These are phyloP conservation scores for Otocyon megalotis DNA, from an alignment of 2,113 vertebrate genomes.

Conservation along the genomic window DNA sequence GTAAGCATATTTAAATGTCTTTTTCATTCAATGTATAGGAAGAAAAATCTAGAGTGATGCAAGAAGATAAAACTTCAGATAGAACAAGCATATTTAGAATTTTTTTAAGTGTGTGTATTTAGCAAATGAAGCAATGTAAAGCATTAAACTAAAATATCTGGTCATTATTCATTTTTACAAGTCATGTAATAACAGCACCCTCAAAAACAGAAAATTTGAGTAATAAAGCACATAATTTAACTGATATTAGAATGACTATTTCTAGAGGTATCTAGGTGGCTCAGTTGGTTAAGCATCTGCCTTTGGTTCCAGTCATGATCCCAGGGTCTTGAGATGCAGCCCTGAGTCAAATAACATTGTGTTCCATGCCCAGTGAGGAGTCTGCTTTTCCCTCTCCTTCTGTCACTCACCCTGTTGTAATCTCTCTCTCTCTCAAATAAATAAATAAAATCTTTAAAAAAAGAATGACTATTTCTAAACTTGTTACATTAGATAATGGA, in stretches of 20 bases:
- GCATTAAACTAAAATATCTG: not conserved
- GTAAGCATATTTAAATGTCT: not conserved
- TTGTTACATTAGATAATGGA: slow-evolving; percentile 15
- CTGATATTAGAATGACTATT: slow-evolving; percentile 14
- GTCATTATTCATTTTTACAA: not conserved
- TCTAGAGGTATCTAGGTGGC: not conserved
- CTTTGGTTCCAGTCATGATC: too few species aligned
- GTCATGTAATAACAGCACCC: not conserved
- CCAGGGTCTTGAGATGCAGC: too few species aligned
- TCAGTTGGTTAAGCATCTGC: too few species aligned
- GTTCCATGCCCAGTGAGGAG: too few species aligned
- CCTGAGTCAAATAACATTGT: too few species aligned
- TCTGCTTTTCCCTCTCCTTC: too few species aligned
- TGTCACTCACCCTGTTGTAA: too few species aligned
- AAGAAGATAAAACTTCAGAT: not conserved
- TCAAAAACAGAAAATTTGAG: not conserved
- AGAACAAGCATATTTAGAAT: not conserved
- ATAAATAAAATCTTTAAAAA: too few species aligned
- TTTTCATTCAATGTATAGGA: not conserved
- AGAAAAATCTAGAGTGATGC: not conserved
- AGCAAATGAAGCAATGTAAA: not conserved
- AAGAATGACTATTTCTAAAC: not conserved
- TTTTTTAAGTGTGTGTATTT: not conserved
- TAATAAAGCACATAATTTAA: not conserved
- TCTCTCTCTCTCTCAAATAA: too few species aligned